A percentile compares a stretch with the other conserved stretches of the same genome.
These are phyloP conservation scores for Cuniculus paca DNA, from an alignment of 2,797 vertebrate species.

Conservation along the genomic window DNA sequence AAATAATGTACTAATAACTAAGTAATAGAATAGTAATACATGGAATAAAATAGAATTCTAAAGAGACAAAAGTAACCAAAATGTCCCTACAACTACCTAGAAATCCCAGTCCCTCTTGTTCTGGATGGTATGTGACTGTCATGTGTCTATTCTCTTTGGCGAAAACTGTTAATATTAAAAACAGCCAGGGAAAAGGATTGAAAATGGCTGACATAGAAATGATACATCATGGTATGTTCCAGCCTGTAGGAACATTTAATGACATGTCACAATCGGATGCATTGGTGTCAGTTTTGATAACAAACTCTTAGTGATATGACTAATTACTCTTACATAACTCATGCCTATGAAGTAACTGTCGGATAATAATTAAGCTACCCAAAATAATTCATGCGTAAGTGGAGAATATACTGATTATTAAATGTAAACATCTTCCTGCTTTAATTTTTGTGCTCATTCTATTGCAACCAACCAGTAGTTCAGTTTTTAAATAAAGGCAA, in stretches of 20 bases:
- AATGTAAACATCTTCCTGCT: background rate
- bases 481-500: background rate
- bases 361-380: background rate
- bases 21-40: background rate
- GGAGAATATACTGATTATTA: background rate
- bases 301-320: background rate
- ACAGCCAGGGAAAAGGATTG: background rate
- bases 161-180: background rate
- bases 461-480: background rate
- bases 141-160: background rate
- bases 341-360: background rate
- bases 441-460: background rate
- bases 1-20: background rate
- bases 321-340: background rate
- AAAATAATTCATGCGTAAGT: background rate
- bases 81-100: background rate
- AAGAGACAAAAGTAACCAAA: background rate
- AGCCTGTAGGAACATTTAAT: no score
- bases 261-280: background rate
- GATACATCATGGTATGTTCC: background rate
- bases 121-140: background rate
- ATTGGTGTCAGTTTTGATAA: background rate
- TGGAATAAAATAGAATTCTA: background rate
- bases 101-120: background rate
- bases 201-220: background rate